Evolutionary conservation across 2,113 vertebrate species (phyloP).

Genomic region (Pionites leucogaster): DNA sequence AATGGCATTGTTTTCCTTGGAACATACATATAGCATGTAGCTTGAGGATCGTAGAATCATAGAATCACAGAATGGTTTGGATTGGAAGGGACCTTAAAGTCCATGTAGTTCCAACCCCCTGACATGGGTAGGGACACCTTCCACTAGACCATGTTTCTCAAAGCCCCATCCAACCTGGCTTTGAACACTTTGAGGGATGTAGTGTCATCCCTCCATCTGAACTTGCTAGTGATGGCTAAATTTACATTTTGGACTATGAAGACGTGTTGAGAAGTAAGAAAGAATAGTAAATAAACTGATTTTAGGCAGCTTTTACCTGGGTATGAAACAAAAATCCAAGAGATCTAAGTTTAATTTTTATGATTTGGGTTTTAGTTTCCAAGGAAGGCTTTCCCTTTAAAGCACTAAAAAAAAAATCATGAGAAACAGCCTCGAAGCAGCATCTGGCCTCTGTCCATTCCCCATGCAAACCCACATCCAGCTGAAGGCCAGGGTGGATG

Average conservation of each 20-base stretch:
- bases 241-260: not conserved
- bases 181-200: not conserved
- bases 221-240: not conserved
- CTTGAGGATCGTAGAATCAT: not conserved
- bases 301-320: not conserved
- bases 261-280: not conserved
- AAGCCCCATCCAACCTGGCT: not conserved
- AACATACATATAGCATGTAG: not conserved
- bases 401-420: rapidly evolving
- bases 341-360: not conserved
- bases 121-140: not conserved
- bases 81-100: not conserved
- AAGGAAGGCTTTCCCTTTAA: not conserved
- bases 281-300: not conserved
- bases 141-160: not conserved
- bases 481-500: rapidly evolving
- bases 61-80: not conserved
- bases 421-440: not conserved
- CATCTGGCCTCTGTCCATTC: not conserved
- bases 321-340: not conserved
- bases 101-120: not conserved
- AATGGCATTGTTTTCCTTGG: not conserved
- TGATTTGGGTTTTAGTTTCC: not conserved
- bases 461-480: not conserved
- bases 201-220: rapidly evolving